phyloP scores from a whole-genome alignment of 2,113 vertebrate genomes.

The Sander lucioperca region DNA sequence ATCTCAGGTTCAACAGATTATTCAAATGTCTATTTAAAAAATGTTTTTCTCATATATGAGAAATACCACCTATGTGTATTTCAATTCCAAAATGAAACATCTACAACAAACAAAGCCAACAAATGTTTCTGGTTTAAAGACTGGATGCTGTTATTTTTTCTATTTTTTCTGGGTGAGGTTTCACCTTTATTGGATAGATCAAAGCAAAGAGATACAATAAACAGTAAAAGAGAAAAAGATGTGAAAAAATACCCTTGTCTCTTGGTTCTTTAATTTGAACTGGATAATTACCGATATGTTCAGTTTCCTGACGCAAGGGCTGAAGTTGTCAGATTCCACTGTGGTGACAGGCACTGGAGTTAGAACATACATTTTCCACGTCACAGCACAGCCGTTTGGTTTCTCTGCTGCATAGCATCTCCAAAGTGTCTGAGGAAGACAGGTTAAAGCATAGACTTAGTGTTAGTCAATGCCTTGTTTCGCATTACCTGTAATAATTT shows the following conservation, averaged over 20 bases:
- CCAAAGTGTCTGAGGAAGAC: conserved; percentile 87
- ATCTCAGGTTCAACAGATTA: not conserved
- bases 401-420: conserved; percentile 92
- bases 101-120: not conserved
- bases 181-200: not conserved
- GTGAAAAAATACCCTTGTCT: not conserved
- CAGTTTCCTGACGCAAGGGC: conserved; percentile 84
- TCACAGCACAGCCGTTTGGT: conserved; percentile 83
- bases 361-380: conserved; percentile 90
- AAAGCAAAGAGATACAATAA: conserved; percentile 8
- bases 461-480: not conserved
- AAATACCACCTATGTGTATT: not conserved
- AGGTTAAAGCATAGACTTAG: not conserved
- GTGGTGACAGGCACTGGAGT: conserved; percentile 71
- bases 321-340: conserved; percentile 78
- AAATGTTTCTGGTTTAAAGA: not conserved
- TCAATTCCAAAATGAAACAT: not conserved
- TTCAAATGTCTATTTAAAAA: not conserved
- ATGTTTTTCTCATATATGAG: not conserved
- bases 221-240: not conserved
- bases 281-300: conserved; percentile 79
- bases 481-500: not conserved
- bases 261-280: not conserved
- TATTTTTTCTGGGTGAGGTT: conserved; percentile 2
- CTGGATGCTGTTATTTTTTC: not conserved